Base-by-base conservation (phyloP, 2,113 vertebrate genomes). In the Dicerorhinus sumatrensis region DNA sequence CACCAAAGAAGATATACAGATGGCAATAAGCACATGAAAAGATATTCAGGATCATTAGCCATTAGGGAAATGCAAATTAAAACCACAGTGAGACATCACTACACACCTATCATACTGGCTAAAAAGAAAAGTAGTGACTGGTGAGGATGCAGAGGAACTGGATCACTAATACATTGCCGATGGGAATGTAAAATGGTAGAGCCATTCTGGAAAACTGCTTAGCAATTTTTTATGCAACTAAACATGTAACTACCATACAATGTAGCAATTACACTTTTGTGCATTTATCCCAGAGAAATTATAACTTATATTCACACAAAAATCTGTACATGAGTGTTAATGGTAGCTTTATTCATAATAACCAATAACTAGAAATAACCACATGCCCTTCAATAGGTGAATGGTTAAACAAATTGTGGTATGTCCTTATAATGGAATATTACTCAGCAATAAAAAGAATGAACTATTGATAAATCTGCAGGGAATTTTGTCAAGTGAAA, bases 61-160 rank as follows among this genome's bases (percentile, higher is more conserved):
- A 86, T 89, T 91, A 93, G 56, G 18, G 48, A 97, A 95, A 82
- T 82, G 10, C 33, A 88, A 89, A 85, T 88, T 62, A 85, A 96
- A 90, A 46, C 54, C 87, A 73, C 42, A 65, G 14, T 72, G 65
- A 65, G 16, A n/a, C 86, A 96, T 39, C 56, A 83, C 72, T 46
- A 39, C 16, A 58, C 18, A 91, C 7, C 29, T 75, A 54, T 67
- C 6, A 6, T 62, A 62, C 60, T n/a, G 54, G 8, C 69, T 88
- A 56, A 93, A 77, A 76, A 56, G 90, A 77, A 72, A 93, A 77
- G 18, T 72, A 94, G 51, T 62, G 29, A 54, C 46, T 80, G 8
- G 14, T 80, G 58, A 93, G 29, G 62, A 77, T 17, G 20, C 23
- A 67, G 67, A 60, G 16, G 92, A 89, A 75, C 42, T 39, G 12